Percentiles rank a stretch among this genome's conserved stretches.
phyloP scores from a whole-genome alignment of 2,888 invertebrate genomes.

The Epirrhoe tristata region DNA sequence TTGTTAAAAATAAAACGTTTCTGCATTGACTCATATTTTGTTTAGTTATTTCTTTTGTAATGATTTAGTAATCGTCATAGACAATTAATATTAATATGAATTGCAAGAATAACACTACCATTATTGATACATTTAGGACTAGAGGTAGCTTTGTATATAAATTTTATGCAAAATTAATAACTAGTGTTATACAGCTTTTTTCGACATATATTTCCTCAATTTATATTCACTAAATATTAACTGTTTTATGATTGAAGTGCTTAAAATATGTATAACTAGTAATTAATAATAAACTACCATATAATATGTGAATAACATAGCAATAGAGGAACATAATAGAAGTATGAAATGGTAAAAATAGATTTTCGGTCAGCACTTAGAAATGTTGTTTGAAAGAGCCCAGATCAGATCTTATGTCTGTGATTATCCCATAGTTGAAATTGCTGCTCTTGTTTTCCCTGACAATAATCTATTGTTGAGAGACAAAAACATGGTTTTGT shows the following conservation, averaged over 20 bases:
- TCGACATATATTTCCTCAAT: conserved; percentile 52
- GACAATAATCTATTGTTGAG: background rate
- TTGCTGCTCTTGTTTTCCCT: conserved; percentile 3
- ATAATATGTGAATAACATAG: conserved; percentile 52
- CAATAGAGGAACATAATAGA: conserved; percentile 1
- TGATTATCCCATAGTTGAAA: background rate
- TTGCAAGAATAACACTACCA: conserved; percentile 29
- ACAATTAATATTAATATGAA: conserved; percentile 3
- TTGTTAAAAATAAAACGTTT: conserved; percentile 81
- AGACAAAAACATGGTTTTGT: background rate
- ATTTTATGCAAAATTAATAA: conserved; percentile 54
- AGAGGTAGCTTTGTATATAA: conserved; percentile 67
- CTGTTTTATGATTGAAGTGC: conserved; percentile 54
- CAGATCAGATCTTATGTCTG: background rate
- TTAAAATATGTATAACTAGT: conserved; percentile 54
- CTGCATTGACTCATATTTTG: conserved; percentile 67
- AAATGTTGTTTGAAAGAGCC: background rate
- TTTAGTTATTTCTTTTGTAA: conserved; percentile 61
- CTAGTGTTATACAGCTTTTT: conserved; percentile 59
- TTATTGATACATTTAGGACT: conserved; percentile 40
- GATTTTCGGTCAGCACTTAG: background rate
- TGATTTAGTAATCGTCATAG: conserved; percentile 16
- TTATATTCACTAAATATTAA: conserved; percentile 36
- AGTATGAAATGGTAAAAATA: conserved; percentile 6
- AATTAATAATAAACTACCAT: conserved; percentile 44